A percentile compares a stretch with the other conserved stretches of the same genome.
Conservation (phyloP, 64 coral and sea anemone genomes). For the Platygyra sinensis region DNA sequence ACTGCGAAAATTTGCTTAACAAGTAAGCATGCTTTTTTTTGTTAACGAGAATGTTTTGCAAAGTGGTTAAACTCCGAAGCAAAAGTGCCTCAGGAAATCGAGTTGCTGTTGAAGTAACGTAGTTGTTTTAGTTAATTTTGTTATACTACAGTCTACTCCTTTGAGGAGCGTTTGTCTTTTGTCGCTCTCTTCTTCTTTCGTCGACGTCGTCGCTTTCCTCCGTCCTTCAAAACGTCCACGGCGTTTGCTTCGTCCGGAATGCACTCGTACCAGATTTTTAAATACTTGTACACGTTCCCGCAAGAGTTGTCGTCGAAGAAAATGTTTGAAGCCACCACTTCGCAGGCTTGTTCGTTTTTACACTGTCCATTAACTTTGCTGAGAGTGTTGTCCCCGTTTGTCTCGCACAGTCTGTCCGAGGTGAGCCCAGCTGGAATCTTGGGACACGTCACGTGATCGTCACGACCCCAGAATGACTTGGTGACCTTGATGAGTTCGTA, state of each 20-base stretch:
- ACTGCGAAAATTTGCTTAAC: slow-evolving; percentile 84
- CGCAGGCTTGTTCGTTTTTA: slow-evolving; percentile 99
- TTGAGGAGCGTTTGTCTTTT: slow-evolving; percentile 74
- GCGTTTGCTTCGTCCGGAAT: slow-evolving; percentile 95
- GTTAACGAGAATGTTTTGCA: slow-evolving; percentile 65
- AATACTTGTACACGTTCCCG: slow-evolving; percentile 99
- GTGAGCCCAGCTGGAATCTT: slow-evolving; percentile 90
- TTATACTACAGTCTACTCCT: slow-evolving; percentile 76
- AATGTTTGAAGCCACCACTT: slow-evolving; percentile 99
- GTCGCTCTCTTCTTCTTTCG: slow-evolving; percentile 90
- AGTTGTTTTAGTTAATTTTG: slow-evolving; percentile 50
- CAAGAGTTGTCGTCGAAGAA: slow-evolving; percentile 99
- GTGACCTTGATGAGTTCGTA: slow-evolving; percentile 99
- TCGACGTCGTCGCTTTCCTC: slow-evolving; percentile 93
- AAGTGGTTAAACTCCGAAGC: slow-evolving; percentile 50
- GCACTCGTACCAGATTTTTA: slow-evolving; percentile 99
- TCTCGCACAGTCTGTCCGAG: slow-evolving; percentile 85
- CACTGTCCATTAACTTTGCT: slow-evolving; percentile 94
- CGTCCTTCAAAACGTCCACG: slow-evolving; percentile 93
- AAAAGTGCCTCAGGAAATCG: slow-evolving; percentile 49
- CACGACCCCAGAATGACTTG: slow-evolving; percentile 99
- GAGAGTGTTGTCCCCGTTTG: slow-evolving; percentile 71
- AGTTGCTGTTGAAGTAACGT: slow-evolving; percentile 53
- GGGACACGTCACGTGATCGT: slow-evolving; percentile 99
- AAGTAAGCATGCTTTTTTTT: slow-evolving; percentile 89